phyloP scores from a whole-genome alignment of 2,113 vertebrate genomes.

The Parus major region DNA sequence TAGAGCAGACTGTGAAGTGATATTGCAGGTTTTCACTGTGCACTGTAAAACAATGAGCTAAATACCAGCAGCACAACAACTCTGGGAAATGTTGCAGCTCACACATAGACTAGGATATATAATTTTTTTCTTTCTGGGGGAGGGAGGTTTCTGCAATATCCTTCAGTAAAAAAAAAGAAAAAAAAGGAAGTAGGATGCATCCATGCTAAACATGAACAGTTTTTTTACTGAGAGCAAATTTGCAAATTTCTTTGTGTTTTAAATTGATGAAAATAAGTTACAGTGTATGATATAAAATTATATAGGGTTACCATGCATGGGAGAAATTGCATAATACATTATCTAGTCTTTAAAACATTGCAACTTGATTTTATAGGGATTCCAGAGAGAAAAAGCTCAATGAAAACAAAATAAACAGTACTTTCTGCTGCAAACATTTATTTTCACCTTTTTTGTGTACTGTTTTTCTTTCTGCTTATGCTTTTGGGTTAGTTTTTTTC shows the following conservation, averaged over 20 bases:
- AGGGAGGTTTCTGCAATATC: neutral
- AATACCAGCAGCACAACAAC: neutral
- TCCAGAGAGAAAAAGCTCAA: neutral
- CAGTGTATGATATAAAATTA: neutral
- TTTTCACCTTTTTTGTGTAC: neutral
- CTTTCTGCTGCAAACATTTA: neutral
- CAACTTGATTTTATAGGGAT: neutral
- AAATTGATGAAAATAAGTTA: neutral
- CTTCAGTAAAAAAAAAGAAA: neutral
- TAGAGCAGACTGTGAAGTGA: neutral
- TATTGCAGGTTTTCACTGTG: neutral
- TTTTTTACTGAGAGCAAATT: neutral
- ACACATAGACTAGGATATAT: neutral
- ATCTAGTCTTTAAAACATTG: neutral
- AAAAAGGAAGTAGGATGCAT: neutral
- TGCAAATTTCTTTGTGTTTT: neutral
- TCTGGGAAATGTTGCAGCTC: neutral
- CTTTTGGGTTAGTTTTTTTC: neutral
- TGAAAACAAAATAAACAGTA: neutral
- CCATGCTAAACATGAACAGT: neutral
- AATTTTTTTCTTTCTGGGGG: neutral
- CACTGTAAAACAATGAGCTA: neutral
- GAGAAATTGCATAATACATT: neutral
- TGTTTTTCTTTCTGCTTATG: neutral
- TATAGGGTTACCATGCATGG: neutral